Conservation (phyloP, 2,797 vertebrate genomes). For the Spinus pinus region DNA sequence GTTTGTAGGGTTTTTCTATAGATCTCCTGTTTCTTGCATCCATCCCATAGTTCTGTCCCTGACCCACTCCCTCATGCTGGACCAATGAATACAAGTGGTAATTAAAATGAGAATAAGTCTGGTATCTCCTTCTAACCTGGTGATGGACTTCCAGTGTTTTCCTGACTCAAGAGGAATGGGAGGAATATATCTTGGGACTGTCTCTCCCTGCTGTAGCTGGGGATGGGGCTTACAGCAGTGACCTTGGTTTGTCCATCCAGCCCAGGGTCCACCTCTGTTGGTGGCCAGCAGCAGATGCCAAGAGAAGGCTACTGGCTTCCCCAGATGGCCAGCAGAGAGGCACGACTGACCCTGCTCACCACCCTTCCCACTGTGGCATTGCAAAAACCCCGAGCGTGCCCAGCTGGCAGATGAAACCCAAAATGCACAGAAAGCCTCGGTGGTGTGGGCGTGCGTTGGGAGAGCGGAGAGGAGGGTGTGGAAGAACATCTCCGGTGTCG, state of each 20-base stretch:
- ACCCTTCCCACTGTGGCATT: neutral
- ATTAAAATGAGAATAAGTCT: neutral
- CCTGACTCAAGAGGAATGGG: neutral
- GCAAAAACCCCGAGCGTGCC: neutral
- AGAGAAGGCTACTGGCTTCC: neutral
- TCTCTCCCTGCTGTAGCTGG: neutral
- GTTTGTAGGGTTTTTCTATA: neutral
- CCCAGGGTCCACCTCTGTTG: neutral
- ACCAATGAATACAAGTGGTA: rapidly evolving
- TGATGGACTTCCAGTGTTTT: neutral
- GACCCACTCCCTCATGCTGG: rapidly evolving
- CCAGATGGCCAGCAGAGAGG: rapidly evolving
- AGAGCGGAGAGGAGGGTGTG: neutral
- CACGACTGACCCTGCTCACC: rapidly evolving
- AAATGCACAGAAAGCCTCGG: neutral
- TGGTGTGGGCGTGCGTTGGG: neutral
- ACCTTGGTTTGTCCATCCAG: neutral
- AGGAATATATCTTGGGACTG: rapidly evolving
- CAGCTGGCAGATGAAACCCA: neutral
- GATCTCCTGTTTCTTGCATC: neutral
- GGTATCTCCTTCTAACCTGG: neutral
- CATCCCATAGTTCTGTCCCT: neutral
- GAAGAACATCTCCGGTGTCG: neutral
- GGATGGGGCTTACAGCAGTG: neutral
- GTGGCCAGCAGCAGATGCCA: rapidly evolving